Conservation (phyloP, 2,797 vertebrate species). For the Apogon talboti region DNA sequence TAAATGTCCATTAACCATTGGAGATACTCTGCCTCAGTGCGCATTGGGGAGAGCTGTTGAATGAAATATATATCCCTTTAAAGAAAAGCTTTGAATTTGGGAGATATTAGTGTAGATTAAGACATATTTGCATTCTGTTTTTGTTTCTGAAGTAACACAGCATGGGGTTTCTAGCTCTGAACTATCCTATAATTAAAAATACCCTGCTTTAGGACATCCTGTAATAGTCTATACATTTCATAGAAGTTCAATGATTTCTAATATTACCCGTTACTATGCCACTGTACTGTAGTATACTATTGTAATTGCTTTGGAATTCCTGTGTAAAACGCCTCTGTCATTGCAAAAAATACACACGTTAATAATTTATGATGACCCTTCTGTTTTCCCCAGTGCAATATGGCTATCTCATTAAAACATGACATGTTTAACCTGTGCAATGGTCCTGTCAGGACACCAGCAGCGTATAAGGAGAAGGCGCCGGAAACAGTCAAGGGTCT, state of each 20-base stretch:
- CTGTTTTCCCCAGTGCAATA: not conserved
- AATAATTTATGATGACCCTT: not conserved
- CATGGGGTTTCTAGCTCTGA: not conserved
- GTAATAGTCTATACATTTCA: not conserved
- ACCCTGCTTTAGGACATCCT: not conserved
- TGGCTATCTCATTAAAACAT: not conserved
- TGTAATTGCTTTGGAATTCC: not conserved
- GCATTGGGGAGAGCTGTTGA: slow-evolving; percentile 16
- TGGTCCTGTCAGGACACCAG: slow-evolving; percentile 97
- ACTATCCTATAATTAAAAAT: slow-evolving; percentile 2
- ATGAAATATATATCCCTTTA: slow-evolving; percentile 18
- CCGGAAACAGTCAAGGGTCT: slow-evolving; percentile 91
- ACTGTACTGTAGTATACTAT: not conserved
- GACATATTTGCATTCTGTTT: slow-evolving; percentile 12
- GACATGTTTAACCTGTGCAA: slow-evolving; percentile 88
- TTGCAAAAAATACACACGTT: too few relatives aligned
- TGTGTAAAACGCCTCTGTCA: too few relatives aligned
- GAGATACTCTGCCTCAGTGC: slow-evolving; percentile 23
- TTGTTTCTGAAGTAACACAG: slow-evolving; percentile 2
- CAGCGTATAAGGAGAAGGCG: slow-evolving; percentile 93
- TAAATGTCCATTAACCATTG: slow-evolving; percentile 39
- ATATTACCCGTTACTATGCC: not conserved
- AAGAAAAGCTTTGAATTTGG: slow-evolving; percentile 18
- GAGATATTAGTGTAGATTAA: slow-evolving; percentile 22
- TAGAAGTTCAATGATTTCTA: not conserved